These are phyloP conservation scores for Tricholaema leucomelas DNA, from an alignment of 2,113 vertebrate species.

Conservation along the genomic window DNA sequence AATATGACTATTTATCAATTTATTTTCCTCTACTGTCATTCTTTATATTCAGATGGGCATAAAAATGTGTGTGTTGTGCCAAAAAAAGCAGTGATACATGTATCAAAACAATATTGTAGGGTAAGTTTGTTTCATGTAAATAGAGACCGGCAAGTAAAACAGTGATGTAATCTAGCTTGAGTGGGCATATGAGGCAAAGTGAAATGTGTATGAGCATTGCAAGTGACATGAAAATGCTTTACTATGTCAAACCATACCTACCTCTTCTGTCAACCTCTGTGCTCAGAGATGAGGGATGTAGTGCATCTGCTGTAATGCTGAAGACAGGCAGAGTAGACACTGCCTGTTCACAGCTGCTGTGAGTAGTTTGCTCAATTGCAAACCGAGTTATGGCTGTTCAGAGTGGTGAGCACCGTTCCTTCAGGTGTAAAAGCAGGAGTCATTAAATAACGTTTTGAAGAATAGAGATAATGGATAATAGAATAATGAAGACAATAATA, in stretches of 20 bases:
- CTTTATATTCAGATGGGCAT: not conserved
- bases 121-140: not conserved
- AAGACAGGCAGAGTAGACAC: not conserved
- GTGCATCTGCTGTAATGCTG: fast-evolving
- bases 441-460: not conserved
- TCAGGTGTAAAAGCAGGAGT: not conserved
- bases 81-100: not conserved
- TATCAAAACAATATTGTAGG: not conserved
- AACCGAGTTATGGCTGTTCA: not conserved
- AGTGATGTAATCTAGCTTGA: not conserved
- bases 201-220: not conserved
- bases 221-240: not conserved
- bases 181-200: not conserved
- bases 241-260: not conserved
- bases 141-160: not conserved
- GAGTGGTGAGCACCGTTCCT: not conserved
- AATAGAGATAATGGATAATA: too few species aligned
- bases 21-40: not conserved
- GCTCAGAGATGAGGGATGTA: not conserved
- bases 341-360: not conserved
- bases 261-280: not conserved
- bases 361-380: not conserved
- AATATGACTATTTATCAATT: not conserved
- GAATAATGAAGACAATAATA: not conserved
- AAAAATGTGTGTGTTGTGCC: not conserved